Conservation (phyloP, 2,113 vertebrate genomes). For the Entelurus aequoreus region DNA sequence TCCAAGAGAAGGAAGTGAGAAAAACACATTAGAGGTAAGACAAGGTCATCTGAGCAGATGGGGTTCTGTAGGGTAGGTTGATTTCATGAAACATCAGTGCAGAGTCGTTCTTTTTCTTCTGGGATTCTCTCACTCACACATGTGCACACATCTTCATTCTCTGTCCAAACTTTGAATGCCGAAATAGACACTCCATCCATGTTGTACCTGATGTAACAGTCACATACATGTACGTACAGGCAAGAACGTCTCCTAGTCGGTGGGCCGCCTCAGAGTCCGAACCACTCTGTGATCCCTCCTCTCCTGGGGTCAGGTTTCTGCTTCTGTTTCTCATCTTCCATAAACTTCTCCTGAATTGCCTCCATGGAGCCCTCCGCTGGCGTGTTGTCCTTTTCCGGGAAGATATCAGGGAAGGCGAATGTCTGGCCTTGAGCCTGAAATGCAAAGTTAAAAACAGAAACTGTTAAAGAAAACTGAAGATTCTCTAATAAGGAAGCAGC, state of each 20-base stretch:
- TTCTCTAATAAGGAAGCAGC: neutral
- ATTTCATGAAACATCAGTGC: conserved; percentile 45
- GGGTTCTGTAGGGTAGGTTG: conserved; percentile 43
- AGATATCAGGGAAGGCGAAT: conserved; percentile 91
- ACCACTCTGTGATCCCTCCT: conserved; percentile 86
- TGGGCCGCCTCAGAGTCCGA: conserved; percentile 77
- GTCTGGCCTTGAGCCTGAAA: conserved; percentile 82
- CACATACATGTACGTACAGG: neutral
- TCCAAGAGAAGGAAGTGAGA: conserved; percentile 9
- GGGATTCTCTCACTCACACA: conserved; percentile 34
- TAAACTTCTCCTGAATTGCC: conserved; percentile 70
- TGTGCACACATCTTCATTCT: conserved; percentile 1
- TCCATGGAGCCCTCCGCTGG: conserved; percentile 60
- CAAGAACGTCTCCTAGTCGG: conserved; percentile 15
- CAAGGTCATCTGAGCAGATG: conserved; percentile 61
- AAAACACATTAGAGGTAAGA: conserved; percentile 10
- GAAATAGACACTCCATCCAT: conserved; percentile 48
- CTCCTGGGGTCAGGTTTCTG: conserved; percentile 78
- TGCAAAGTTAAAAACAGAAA: conserved; percentile 6
- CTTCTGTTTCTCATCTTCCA: conserved; percentile 75
- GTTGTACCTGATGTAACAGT: conserved; percentile 22
- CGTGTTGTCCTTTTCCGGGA: conserved; percentile 70
- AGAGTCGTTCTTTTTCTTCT: conserved; percentile 46
- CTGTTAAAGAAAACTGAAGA: neutral
- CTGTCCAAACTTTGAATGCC: conserved; percentile 24